Conservation (phyloP, 2,888 invertebrate species). For the Orchesella flavescens region DNA sequence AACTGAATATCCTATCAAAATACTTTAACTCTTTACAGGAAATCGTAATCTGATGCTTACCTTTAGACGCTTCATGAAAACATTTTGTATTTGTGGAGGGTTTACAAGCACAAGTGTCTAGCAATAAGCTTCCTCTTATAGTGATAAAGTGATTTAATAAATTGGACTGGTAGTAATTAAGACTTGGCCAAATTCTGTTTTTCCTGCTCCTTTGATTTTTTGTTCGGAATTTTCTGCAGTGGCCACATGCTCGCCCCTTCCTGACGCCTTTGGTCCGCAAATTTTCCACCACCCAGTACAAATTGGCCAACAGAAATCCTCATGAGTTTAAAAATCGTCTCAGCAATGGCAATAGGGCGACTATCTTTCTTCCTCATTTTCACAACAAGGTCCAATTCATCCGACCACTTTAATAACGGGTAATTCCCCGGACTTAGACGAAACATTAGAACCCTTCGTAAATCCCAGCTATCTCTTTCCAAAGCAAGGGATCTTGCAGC, state of each 20-base stretch:
- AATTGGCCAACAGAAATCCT: neutral
- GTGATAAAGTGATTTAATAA: no score
- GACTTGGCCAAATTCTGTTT: no score
- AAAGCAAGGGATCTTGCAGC: neutral
- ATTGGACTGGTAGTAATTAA: no score
- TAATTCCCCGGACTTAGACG: neutral
- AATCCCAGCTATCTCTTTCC: neutral
- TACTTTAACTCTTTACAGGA: neutral
- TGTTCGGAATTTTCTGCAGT: no score
- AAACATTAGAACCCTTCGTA: neutral
- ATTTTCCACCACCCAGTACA: neutral
- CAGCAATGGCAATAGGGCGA: neutral
- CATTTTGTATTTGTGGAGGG: slow-evolving; percentile 4
- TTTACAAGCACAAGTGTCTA: no score
- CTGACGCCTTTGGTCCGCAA: neutral
- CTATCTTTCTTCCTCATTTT: neutral
- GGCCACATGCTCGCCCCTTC: neutral
- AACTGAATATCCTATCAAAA: no score
- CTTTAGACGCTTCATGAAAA: neutral
- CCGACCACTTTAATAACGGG: slow-evolving; percentile 14
- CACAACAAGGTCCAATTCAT: neutral
- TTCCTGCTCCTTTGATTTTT: no score
- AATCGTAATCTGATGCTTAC: neutral
- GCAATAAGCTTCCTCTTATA: no score
- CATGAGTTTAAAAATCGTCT: slow-evolving; percentile 1